These are phyloP conservation scores for Tetrao urogallus DNA, from an alignment of 2,113 vertebrate species.

Conservation along the genomic window DNA sequence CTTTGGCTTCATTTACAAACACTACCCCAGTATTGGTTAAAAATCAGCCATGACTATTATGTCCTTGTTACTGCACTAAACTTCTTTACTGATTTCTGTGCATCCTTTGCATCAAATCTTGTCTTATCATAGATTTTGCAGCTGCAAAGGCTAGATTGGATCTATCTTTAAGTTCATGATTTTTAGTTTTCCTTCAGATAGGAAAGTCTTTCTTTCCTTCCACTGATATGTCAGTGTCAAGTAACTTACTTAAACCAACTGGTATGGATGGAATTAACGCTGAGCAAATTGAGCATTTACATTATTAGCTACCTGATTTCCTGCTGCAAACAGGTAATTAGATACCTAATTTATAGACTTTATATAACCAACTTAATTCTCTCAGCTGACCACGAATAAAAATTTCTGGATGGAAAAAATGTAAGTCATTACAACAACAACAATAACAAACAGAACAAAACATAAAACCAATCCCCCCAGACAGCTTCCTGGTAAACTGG, in stretches of 20 bases:
- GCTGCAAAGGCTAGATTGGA: background rate
- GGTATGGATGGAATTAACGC: background rate
- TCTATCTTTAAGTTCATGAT: background rate
- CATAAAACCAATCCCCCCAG: background rate
- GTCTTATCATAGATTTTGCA: background rate
- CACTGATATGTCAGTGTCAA: background rate
- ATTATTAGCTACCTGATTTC: background rate
- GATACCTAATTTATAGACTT: background rate
- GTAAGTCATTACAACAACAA: background rate
- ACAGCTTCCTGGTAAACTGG: background rate
- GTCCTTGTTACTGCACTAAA: background rate
- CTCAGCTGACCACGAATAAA: background rate
- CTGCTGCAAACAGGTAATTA: constrained; percentile 2
- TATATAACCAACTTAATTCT: background rate
- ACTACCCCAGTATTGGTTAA: background rate
- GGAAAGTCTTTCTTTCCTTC: background rate
- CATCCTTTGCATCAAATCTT: background rate
- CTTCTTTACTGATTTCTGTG: background rate
- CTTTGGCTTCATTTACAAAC: background rate
- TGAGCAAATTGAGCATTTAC: background rate
- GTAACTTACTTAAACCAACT: background rate
- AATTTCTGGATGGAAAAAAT: background rate
- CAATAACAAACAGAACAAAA: background rate
- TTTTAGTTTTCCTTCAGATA: background rate
- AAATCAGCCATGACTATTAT: background rate